Evolutionary conservation across 2,113 vertebrate species (phyloP).

Genomic region (Brachypodius melanocephalos): DNA sequence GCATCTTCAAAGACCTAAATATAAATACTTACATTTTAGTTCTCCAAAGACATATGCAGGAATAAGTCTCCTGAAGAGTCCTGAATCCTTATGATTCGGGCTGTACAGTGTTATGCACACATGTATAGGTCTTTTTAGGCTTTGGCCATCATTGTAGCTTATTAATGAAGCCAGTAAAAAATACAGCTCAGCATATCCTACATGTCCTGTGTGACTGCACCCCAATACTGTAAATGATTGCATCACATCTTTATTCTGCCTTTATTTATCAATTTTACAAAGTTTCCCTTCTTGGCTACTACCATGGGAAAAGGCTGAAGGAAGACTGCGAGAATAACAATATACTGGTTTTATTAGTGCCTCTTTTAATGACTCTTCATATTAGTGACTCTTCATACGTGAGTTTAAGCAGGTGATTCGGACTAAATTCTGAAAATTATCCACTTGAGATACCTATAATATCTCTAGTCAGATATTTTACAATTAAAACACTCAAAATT

Average conservation of each 20-base stretch:
- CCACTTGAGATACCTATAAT: background rate
- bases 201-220: background rate
- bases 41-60: background rate
- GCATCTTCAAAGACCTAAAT: background rate
- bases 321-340: background rate
- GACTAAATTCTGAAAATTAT: background rate
- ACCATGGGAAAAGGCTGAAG: background rate
- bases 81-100: accelerated
- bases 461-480: background rate
- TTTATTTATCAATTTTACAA: background rate
- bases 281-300: background rate
- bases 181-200: background rate
- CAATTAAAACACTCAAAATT: background rate
- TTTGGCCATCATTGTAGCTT: background rate
- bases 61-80: background rate
- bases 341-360: background rate
- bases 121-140: background rate
- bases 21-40: background rate
- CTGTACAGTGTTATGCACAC: background rate
- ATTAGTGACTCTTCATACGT: background rate
- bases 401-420: background rate
- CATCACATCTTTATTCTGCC: background rate
- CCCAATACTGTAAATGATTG: background rate
- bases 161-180: background rate
- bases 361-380: background rate